Base-by-base conservation (phyloP, 1,140 invertebrate genomes). In the Dryas iulia region DNA sequence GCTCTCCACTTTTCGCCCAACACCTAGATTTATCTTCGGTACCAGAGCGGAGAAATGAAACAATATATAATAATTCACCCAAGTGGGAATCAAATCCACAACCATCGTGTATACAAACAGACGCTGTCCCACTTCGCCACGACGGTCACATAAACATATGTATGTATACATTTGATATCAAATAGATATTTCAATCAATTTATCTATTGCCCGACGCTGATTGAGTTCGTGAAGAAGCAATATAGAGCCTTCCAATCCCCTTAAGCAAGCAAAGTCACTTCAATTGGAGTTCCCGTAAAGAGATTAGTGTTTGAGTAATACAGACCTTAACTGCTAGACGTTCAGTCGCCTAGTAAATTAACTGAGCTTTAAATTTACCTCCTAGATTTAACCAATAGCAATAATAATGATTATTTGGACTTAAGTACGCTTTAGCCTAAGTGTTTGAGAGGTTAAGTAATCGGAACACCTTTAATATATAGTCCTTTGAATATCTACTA, bases 291-390 rank as follows among this genome's bases (percentile, higher is more conserved):
- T 63, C 53, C 24, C 26, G 61, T 54, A 56, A 54, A 63, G 52
- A 31, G 61, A 63, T 63, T 63, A 63, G 52, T 63, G 28, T 63
- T 63, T 56, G 26, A 63, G 47, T 62, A 62, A 56, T 63, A 33
- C 28, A 12, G 56, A n/a, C 52, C 21, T 11, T 53, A 62, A 56
- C 61, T 56, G 33, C 8, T 56, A 56, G 3, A n/a, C 11, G 53
- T 56, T 56, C 53, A 25, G 53, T 56, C 24, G 53, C 1, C 24
- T 56, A 56, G 21, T 12, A 47, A 21, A 47, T 47, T 47, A 21
- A 18, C 14, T 47, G 39, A 18, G 6, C 14, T 21, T 47, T 47
- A 47, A 47, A 47, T 18, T 47, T 21, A 18, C 39, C 14, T 21
- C 2, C 7, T 11, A 47, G 39, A 47, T 21, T 47, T 11, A 47